Percentiles rank a stretch among this genome's conserved stretches.
Conservation (phyloP, 2,797 vertebrate species). For the Gallinago stenura region DNA sequence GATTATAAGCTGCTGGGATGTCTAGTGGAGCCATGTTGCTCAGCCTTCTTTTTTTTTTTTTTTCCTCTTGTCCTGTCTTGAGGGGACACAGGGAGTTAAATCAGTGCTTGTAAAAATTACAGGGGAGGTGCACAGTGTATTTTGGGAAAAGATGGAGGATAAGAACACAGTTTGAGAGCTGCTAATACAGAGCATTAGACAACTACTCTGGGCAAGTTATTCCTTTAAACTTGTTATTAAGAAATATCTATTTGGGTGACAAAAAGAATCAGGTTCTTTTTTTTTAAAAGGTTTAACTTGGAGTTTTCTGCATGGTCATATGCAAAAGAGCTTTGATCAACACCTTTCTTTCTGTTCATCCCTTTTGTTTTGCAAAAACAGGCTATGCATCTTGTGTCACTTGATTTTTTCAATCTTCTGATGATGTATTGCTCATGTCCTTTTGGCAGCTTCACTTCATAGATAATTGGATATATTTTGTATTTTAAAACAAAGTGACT, state of each 20-base stretch:
- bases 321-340: not conserved
- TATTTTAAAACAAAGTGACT: not conserved
- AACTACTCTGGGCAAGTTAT: not conserved
- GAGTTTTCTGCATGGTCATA: not conserved
- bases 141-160: not conserved
- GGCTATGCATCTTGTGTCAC: fast-evolving
- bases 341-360: not conserved
- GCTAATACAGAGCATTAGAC: not conserved
- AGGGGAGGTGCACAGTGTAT: not conserved
- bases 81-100: not conserved
- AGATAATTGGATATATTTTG: not conserved
- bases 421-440: not conserved
- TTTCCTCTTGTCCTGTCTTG: not conserved
- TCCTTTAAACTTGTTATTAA: not conserved
- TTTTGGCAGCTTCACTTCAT: not conserved
- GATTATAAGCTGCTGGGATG: not conserved
- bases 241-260: not conserved
- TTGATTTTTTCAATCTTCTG: not conserved
- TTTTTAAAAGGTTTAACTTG: not conserved
- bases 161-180: not conserved
- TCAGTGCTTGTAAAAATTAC: not conserved
- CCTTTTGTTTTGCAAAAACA: not conserved
- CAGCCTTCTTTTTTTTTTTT: not conserved
- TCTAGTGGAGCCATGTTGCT: not conserved
- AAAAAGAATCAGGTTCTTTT: not conserved